These are phyloP conservation scores for Pachliopta kotzebuea DNA, from an alignment of 2,888 invertebrate genomes.

Conservation along the genomic window DNA sequence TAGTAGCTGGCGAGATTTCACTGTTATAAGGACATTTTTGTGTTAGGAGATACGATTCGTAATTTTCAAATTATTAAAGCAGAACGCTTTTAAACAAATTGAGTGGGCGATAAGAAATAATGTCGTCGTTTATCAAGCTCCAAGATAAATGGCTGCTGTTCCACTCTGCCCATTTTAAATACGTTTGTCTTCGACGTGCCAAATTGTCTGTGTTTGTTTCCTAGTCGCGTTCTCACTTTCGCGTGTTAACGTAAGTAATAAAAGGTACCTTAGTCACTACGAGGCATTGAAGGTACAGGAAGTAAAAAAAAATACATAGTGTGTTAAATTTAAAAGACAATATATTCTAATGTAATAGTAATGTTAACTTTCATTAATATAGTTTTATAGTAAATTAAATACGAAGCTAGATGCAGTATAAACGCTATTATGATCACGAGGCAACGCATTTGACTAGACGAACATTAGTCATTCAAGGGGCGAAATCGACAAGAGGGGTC, in stretches of 20 bases:
- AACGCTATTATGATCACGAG: background rate
- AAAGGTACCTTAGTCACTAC: constrained; percentile 12
- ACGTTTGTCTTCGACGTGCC: constrained; percentile 79
- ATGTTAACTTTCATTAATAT: background rate
- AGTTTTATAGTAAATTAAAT: background rate
- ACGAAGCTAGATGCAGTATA: background rate
- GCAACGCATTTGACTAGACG: background rate
- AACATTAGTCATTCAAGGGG: constrained; percentile 25
- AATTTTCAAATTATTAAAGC: constrained; percentile 80
- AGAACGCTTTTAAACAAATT: constrained; percentile 81
- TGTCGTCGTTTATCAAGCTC: constrained; percentile 80
- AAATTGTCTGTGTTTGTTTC: constrained; percentile 76
- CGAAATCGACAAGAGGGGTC: constrained; percentile 1
- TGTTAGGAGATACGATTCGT: constrained; percentile 77
- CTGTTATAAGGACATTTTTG: constrained; percentile 74
- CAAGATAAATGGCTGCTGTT: constrained; percentile 76
- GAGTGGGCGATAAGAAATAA: constrained; percentile 81
- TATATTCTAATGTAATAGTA: too few relatives aligned
- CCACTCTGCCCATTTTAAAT: constrained; percentile 80
- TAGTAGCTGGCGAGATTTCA: constrained; percentile 54
- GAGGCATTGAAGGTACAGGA: background rate
- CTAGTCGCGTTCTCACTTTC: constrained; percentile 61
- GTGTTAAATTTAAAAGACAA: background rate
- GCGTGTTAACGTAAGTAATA: constrained; percentile 37
- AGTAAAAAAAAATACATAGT: background rate